Conservation (phyloP, 2,888 invertebrate genomes). For the Epinotia bilunana region DNA sequence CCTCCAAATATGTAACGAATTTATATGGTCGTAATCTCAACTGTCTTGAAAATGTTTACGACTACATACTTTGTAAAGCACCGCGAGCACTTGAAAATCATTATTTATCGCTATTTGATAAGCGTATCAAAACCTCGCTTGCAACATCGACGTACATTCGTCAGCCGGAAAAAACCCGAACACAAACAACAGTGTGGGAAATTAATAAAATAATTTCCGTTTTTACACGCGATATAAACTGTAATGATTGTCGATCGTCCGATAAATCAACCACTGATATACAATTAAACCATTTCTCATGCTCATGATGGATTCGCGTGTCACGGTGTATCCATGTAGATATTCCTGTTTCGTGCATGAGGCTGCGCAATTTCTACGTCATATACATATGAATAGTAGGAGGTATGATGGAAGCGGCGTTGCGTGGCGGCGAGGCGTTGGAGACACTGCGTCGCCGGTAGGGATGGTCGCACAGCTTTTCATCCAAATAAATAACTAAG, state of each 20-base stretch:
- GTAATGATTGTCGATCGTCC: conserved; percentile 46
- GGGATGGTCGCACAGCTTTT: conserved; percentile 4
- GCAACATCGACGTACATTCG: conserved; percentile 17
- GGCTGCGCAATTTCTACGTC: conserved; percentile 31
- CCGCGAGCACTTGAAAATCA: not conserved
- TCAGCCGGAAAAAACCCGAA: conserved; percentile 11
- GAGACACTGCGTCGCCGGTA: conserved; percentile 14
- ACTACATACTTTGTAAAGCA: conserved; percentile 3
- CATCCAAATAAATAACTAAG: not conserved
- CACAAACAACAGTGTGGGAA: conserved; percentile 50
- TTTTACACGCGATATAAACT: conserved; percentile 54
- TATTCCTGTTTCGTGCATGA: conserved; percentile 37
- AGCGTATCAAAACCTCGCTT: conserved; percentile 14
- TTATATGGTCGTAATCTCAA: not conserved
- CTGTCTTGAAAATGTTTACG: conserved; percentile 7
- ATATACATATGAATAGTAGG: conserved; percentile 24
- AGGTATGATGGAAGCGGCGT: conserved; percentile 1
- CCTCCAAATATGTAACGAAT: not conserved
- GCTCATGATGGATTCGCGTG: conserved; percentile 59
- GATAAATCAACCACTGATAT: conserved; percentile 57
- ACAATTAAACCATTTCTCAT: conserved; percentile 64
- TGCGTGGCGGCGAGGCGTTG: conserved; percentile 17
- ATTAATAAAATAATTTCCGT: conserved; percentile 47
- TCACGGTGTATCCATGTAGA: conserved; percentile 48
- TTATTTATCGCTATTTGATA: conserved; percentile 17